Evolutionary conservation across 1,140 invertebrate genomes (phyloP).

Genomic region (Littorina saxatilis): DNA sequence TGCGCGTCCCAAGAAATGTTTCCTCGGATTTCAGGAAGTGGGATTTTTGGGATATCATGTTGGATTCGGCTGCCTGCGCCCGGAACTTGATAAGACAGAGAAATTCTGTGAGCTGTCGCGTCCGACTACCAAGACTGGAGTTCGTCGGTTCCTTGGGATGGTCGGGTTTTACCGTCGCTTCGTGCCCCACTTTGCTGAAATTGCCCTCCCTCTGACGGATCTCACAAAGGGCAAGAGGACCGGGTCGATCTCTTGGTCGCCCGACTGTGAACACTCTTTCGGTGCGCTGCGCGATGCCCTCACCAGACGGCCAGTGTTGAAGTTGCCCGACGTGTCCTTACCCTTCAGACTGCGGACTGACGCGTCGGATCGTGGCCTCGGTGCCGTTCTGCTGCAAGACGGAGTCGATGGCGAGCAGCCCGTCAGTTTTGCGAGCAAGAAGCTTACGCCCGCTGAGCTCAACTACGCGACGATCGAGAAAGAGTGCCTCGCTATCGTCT

Average conservation of each 20-base stretch:
- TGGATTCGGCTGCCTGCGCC: background rate
- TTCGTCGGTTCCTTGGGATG: background rate
- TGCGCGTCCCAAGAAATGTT: slow-evolving; percentile 14
- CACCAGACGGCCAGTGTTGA: background rate
- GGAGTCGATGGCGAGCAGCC: background rate
- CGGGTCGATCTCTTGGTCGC: slow-evolving; percentile 6
- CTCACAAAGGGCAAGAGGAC: slow-evolving; percentile 14
- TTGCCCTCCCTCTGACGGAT: slow-evolving; percentile 29
- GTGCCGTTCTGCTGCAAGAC: slow-evolving; percentile 1
- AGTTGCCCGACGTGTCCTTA: background rate
- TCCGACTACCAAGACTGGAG: slow-evolving; percentile 7
- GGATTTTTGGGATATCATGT: slow-evolving; percentile 1
- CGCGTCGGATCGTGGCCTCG: background rate
- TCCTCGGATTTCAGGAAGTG: background rate
- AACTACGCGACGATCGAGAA: background rate
- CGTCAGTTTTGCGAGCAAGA: background rate
- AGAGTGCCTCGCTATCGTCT: background rate
- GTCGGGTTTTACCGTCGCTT: slow-evolving; percentile 1
- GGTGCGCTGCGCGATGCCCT: background rate
- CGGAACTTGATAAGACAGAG: background rate
- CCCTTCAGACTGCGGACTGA: slow-evolving; percentile 10
- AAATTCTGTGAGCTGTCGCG: background rate
- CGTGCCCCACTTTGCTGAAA: background rate
- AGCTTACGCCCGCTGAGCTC: background rate
- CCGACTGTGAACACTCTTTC: slow-evolving; percentile 9